Evolutionary conservation across 2,797 vertebrate genomes (phyloP).

Genomic region (Schizopygopsis malacanthus): DNA sequence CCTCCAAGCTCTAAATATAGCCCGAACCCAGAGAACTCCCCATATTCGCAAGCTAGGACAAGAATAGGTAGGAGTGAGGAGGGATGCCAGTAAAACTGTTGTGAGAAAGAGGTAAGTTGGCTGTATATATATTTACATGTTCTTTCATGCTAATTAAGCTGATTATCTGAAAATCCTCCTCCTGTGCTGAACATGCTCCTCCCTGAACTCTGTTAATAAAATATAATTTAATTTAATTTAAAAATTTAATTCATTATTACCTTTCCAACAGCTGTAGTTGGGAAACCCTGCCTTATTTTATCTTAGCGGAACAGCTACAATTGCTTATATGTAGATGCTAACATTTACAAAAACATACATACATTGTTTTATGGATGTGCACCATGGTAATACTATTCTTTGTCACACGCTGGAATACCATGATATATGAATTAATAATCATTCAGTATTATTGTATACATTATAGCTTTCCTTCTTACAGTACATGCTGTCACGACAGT

Average conservation of each 20-base stretch:
- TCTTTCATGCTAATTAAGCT: background rate
- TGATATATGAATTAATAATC: background rate
- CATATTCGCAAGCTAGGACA: background rate
- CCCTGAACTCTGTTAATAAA: no score
- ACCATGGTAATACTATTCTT: background rate
- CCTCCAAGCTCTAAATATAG: no score
- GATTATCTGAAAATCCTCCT: background rate
- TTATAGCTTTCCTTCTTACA: slow-evolving; percentile 3
- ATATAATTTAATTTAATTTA: background rate
- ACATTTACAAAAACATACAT: background rate
- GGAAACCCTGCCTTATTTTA: background rate
- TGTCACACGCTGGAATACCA: background rate
- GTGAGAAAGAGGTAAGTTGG: background rate
- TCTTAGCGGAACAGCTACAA: background rate
- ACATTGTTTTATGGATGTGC: background rate
- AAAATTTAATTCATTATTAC: background rate
- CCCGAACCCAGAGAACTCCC: background rate
- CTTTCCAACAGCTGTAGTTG: background rate
- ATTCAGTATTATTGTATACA: background rate
- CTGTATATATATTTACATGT: background rate
- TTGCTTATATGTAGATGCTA: background rate
- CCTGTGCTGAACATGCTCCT: background rate
- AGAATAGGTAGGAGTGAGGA: background rate
- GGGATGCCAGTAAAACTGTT: background rate
- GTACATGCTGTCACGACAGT: background rate